A percentile compares a stretch with the other conserved stretches of the same genome.
phyloP scores from a whole-genome alignment of 2,797 vertebrate genomes.

The Dromococcyx pavoninus region DNA sequence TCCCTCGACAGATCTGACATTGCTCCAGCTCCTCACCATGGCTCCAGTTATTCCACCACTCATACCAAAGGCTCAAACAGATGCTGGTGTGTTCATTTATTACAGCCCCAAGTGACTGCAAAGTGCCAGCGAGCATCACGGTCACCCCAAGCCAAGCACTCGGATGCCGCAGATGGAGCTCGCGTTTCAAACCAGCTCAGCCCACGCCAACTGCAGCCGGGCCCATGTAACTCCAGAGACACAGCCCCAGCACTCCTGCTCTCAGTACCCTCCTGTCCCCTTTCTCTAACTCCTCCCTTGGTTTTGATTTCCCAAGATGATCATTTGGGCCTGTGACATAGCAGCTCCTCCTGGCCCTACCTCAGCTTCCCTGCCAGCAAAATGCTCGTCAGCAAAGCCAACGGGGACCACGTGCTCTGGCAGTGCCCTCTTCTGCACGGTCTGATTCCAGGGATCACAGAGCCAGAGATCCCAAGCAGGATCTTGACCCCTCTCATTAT shows the following conservation, averaged over 20 bases:
- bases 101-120: not conserved
- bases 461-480: not conserved
- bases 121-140: accelerated
- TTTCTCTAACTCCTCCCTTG: not conserved
- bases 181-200: not conserved
- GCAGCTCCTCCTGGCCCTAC: not conserved
- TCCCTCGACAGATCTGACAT: not conserved
- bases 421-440: not conserved
- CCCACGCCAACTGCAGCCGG: accelerated
- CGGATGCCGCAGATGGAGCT: not conserved
- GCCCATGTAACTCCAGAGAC: not conserved
- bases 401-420: accelerated
- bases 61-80: not conserved
- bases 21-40: not conserved
- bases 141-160: not conserved
- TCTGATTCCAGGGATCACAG: accelerated
- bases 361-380: not conserved
- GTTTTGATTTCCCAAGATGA: not conserved
- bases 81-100: not conserved
- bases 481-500: not conserved
- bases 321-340: accelerated
- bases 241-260: not conserved
- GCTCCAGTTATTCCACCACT: not conserved
- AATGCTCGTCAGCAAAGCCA: no score
- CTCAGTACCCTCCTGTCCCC: not conserved